Percentiles rank a stretch among this genome's conserved stretches.
Conservation (phyloP, 2,797 vertebrate species). For the Chaunax sp. region DNA sequence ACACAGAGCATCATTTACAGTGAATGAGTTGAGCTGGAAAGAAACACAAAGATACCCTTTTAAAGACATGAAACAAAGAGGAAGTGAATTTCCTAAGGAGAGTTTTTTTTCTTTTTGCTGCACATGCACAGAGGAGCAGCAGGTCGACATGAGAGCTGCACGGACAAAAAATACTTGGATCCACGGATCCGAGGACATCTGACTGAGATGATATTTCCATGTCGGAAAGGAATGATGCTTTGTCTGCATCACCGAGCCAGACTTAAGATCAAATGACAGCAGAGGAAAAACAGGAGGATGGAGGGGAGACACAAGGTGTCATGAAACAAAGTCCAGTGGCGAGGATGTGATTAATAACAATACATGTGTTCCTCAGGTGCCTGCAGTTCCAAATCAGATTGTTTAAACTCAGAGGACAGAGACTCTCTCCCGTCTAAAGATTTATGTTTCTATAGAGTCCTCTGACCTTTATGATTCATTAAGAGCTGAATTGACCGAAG, state of each 20-base stretch:
- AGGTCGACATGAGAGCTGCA: slow-evolving; percentile 23
- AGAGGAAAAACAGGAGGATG: slow-evolving; percentile 39
- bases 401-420: background rate
- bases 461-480: background rate
- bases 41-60: background rate
- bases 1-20: background rate
- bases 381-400: background rate
- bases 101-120: background rate
- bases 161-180: background rate
- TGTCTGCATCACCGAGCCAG: slow-evolving; percentile 41
- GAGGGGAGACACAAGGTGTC: slow-evolving; percentile 13
- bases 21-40: background rate
- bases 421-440: background rate
- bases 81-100: background rate
- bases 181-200: slow-evolving; percentile 24
- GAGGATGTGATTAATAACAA: slow-evolving; percentile 11
- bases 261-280: slow-evolving; percentile 40
- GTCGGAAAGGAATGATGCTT: slow-evolving; percentile 48
- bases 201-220: slow-evolving; percentile 66
- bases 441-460: background rate
- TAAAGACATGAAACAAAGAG: slow-evolving; percentile 1
- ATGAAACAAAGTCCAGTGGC: slow-evolving; percentile 22
- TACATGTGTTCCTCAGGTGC: background rate
- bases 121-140: slow-evolving; percentile 1
- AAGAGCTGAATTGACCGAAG: background rate